These are phyloP conservation scores for Heliothis subflexa DNA, from an alignment of 1,140 invertebrate species.

Conservation along the genomic window DNA sequence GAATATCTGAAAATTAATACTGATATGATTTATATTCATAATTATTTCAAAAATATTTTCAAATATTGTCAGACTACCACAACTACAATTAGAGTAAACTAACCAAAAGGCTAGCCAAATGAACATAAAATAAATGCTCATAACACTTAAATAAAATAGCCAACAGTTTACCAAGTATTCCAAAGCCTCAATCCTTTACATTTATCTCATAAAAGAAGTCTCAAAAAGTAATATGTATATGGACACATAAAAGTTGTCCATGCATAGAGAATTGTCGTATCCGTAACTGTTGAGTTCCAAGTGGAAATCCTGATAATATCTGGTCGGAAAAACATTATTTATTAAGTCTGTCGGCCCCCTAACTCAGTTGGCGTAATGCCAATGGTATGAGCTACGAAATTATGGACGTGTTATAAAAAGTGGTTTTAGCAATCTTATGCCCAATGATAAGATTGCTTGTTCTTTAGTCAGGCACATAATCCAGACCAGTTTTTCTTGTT, in stretches of 20 bases:
- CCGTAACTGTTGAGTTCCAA: constrained; percentile 27
- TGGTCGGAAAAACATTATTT: constrained; percentile 39
- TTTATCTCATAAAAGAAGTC: not conserved
- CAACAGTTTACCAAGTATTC: not conserved
- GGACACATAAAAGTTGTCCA: not conserved
- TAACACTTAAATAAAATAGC: too few relatives aligned
- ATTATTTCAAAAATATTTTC: too few relatives aligned
- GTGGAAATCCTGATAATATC: constrained; percentile 39
- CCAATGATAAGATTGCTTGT: too few relatives aligned
- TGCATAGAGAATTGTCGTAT: constrained; percentile 32
- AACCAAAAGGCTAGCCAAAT: too few relatives aligned
- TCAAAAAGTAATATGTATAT: constrained; percentile 16
- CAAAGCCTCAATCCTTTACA: not conserved
- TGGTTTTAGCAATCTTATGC: too few relatives aligned
- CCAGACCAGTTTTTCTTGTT: too few relatives aligned
- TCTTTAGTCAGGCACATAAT: too few relatives aligned
- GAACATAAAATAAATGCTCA: too few relatives aligned
- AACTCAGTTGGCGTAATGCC: constrained; percentile 39
- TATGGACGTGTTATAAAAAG: not conserved
- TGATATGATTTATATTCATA: too few relatives aligned
- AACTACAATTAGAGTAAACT: too few relatives aligned
- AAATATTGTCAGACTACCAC: too few relatives aligned
- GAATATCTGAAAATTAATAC: too few relatives aligned
- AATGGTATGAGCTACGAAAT: constrained; percentile 1
- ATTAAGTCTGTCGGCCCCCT: constrained; percentile 37